Evolutionary conservation across 2,797 vertebrate genomes (phyloP), one percentile per base, ranked within the genome.

Genomic region (Spondyliosoma cantharus): DNA sequence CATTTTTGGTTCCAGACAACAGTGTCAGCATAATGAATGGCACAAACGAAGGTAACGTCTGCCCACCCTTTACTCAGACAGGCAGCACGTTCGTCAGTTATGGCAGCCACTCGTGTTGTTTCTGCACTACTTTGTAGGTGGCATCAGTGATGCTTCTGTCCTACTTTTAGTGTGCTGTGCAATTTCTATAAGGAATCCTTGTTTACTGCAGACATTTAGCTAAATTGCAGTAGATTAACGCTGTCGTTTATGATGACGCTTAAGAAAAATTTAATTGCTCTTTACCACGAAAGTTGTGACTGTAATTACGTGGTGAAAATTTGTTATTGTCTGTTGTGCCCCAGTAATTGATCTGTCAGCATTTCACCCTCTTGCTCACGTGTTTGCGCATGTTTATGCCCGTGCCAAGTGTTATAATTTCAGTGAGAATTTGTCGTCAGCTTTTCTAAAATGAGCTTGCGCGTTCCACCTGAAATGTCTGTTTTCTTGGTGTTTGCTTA

Each of bases 11-110:
- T 78, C 96, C 96, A 85, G 93, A 96, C 83, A 86, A 97, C 84
- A 95, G 97, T 43, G 97, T 99, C 92, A 94, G 95, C 92, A 96
- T 99, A 85, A 96, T 99, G 97, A 95, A 97, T 0, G 98, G 98
- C 80, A 96, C 96, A 15, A 93, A 95, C 27, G 98, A 99, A 97
- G 98, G 98, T 98, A 85, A 80, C 60, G 78, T 85, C 83, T 80
- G 76, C 64, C 71, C 60, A 0, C n/a, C 72, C 52, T 74, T 70
- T 19, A 43, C 76, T 66, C 71, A 16, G 61, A 81, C 59, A 25
- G 85, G 84, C 66, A 76, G 7, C 74, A 48, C 56, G 29, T 69
- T 50, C 27, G 32, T 87, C 53, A 71, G 48, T 52, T 48, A 42
- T 72, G 46, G 48, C 83, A 67, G 73, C 60, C 69, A 16, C 78